phyloP scores from a whole-genome alignment of 2,113 vertebrate species.

The Dryoscopus gambensis region DNA sequence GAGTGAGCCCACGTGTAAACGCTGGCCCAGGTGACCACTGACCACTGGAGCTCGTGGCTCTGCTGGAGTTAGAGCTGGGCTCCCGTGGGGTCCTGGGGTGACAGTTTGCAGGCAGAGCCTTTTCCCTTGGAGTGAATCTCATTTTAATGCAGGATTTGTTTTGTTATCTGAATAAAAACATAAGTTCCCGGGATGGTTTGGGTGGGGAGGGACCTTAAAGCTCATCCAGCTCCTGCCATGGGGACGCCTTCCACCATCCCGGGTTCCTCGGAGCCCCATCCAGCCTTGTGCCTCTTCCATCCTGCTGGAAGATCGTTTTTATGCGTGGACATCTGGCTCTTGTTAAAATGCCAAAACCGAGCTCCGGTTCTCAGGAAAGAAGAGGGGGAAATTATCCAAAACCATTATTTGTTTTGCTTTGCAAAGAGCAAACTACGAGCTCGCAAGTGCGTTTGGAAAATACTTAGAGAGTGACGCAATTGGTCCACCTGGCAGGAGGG shows the following conservation, averaged over 20 bases:
- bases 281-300: background rate
- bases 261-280: background rate
- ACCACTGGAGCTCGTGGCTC: fast-evolving
- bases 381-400: background rate
- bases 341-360: background rate
- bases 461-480: background rate
- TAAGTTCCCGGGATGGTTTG: background rate
- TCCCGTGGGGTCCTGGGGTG: background rate
- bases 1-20: background rate
- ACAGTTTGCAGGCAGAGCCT: background rate
- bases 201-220: background rate
- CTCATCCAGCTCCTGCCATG: background rate
- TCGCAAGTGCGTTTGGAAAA: background rate
- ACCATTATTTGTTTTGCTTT: background rate
- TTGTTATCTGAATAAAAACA: background rate
- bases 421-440: background rate
- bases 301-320: background rate
- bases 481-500: background rate
- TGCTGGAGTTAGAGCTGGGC: background rate
- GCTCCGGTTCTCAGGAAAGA: background rate
- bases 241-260: background rate
- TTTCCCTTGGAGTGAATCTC: background rate
- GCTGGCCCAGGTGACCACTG: background rate
- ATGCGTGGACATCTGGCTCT: background rate
- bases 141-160: background rate